Evolutionary conservation across 2,113 vertebrate species (phyloP).

Genomic region (Myotis davidii): DNA sequence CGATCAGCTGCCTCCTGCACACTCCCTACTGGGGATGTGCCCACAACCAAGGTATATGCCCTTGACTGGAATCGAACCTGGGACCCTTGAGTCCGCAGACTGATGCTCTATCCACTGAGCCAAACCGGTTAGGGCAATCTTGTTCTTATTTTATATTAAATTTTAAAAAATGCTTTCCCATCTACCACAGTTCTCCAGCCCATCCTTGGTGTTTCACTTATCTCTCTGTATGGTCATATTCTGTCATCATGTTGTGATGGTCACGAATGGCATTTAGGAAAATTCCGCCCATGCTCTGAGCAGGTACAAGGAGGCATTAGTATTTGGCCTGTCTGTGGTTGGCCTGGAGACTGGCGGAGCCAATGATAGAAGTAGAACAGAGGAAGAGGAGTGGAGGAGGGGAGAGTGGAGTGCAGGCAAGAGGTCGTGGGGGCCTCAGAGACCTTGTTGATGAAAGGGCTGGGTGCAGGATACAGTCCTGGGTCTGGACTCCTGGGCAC

Average conservation of each 20-base stretch:
- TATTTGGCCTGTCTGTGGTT: background rate
- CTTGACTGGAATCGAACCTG: too few relatives aligned
- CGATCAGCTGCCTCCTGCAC: too few relatives aligned
- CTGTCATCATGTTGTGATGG: background rate
- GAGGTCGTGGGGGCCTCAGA: background rate
- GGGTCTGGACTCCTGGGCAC: background rate
- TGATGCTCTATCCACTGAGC: too few relatives aligned
- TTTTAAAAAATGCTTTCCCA: background rate
- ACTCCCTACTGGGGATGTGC: too few relatives aligned
- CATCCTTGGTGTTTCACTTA: background rate
- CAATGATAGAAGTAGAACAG: background rate
- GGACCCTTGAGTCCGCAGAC: too few relatives aligned
- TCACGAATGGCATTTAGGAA: background rate
- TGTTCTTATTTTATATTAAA: conserved; percentile 22
- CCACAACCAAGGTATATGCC: too few relatives aligned
- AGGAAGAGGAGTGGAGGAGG: background rate
- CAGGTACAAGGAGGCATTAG: background rate
- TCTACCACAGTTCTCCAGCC: background rate
- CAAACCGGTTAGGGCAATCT: background rate
- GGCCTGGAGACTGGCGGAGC: background rate
- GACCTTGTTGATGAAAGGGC: background rate
- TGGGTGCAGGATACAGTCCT: background rate
- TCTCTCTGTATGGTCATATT: background rate
- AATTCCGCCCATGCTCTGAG: background rate
- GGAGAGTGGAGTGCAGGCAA: background rate